Evolutionary conservation across 2,888 invertebrate species (phyloP), one percentile per base, ranked within the genome.

Genomic region (Notodromas monacha): DNA sequence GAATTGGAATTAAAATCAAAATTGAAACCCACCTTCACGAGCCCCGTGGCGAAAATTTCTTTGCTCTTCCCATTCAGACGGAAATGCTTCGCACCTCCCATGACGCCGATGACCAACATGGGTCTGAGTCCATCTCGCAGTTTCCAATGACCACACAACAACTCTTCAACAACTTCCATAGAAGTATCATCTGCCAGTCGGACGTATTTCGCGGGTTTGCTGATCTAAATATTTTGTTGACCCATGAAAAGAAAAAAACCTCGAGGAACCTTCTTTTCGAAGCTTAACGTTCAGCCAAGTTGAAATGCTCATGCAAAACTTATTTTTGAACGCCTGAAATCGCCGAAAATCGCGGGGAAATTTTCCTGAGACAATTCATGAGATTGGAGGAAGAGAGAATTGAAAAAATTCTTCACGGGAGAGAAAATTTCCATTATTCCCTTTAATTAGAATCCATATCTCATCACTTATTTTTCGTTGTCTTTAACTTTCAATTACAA

Each of bases 31-130:
- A 48, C 49, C 41, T 45, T 48, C 8, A 50, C 45, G 4, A 50
- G 38, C 28, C 47, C 48, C 28, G 40, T 39, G 28, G 43, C 43
- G 37, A 51, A 51, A 12, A 43, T 42, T 15, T 46, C 46, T 32
- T 48, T 45, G 41, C 46, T 46, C 33, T 44, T 41, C 3, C 46
- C 46, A 36, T 48, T 47, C 21, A 51, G 42, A 26, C 45, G 45
- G 39, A 51, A 51, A 39, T 49, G 49, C 35, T 49, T 47, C 12
- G 49, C 49, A 3, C 50, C 50, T 10, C 51, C 50, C 15, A 48
- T 45, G 4, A 51, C 48, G 3, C 50, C 48, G 32, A 51, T 49
- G 31, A 48, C 46, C 12, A 51, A 41, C 34, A 45, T 42, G 2
- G 50, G 48, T 11, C 40, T 39, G 8, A 40, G 29, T 1, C 49